Evolutionary conservation across 1,140 invertebrate species (phyloP), one percentile per base, ranked within the genome.

Genomic region (Akabosia matsudoensis): DNA sequence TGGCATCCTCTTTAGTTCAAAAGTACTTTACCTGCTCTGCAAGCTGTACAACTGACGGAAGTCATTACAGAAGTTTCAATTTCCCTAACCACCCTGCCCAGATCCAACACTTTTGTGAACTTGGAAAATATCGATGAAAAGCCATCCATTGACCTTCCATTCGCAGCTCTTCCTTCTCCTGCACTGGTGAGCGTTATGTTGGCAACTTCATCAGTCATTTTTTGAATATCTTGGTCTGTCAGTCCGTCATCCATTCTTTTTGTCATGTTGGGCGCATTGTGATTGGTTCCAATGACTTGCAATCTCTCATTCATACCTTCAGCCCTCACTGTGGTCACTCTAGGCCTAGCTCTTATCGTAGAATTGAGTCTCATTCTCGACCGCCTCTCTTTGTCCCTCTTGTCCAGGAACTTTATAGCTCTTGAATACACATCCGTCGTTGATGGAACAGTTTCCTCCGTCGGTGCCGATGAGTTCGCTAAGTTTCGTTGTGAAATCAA

Each of bases 11-110:
- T n/a, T n/a, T n/a, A n/a, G 54, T 22, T 56, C n/a, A 56, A 30
- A 31, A 74, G 81, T n/a, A n/a, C n/a, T 83, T 83, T 83, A 89
- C 88, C 92, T n/a, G 92, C 92, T 86, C 93, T 93, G 82, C 94
- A 96, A 13, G 93, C 94, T 0, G 93, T 94, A 81, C 94, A 96
- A 0, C 93, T 94, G 0, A 95, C 93, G 84, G 92, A 94, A 0
- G 92, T 94, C 92, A 95, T 93, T 1, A 95, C 91, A 14, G 76
- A 78, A 33, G 74, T 78, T 31, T 75, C 77, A 73, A 78, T 71
- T 76, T 81, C 80, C 64, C 76, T 67, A n/a, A 81, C 80, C 3
- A 81, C 80, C 64, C 73, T 31, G 14, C 78, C 76, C n/a, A 81
- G 33, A 56, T 81, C 80, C n/a, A 81, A 31, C 13, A 78, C 80